Conservation (phyloP, 2,888 invertebrate genomes). For the Netelia virgata region DNA sequence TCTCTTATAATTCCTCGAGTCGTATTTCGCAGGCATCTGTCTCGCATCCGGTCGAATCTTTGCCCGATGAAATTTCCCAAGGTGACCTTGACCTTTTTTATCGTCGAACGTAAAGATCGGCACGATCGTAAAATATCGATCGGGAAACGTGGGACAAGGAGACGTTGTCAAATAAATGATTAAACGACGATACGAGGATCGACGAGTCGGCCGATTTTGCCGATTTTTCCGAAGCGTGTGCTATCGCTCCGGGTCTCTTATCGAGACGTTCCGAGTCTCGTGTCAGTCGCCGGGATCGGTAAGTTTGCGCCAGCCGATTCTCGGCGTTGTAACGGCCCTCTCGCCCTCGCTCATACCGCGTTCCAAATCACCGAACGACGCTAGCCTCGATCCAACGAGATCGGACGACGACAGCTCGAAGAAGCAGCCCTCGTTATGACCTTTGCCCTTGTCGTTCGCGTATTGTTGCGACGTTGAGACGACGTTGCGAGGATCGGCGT, state of each 20-base stretch:
- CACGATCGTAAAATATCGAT: background rate
- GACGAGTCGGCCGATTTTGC: conserved; percentile 43
- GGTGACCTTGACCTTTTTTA: background rate
- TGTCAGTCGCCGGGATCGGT: conserved; percentile 88
- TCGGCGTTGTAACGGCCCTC: conserved; percentile 81
- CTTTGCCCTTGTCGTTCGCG: conserved; percentile 60
- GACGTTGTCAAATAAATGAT: background rate
- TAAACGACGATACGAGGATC: background rate
- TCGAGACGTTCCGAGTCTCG: conserved; percentile 75
- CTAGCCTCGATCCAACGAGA: conserved; percentile 41
- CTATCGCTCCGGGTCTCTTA: conserved; percentile 81
- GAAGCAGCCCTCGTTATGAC: conserved; percentile 25
- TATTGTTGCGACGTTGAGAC: background rate
- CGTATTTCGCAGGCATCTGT: conserved; percentile 73
- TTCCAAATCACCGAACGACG: conserved; percentile 72
- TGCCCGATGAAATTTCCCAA: conserved; percentile 11
- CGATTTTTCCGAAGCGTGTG: conserved; percentile 76
- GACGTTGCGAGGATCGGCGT: conserved; percentile 3
- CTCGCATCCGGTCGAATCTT: conserved; percentile 67
- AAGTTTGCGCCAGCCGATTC: conserved; percentile 85
- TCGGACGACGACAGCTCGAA: conserved; percentile 17
- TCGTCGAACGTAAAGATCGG: conserved; percentile 5
- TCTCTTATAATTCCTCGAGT: conserved; percentile 65
- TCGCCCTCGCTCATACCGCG: conserved; percentile 83
- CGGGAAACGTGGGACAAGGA: no score